Evolutionary conservation across 2,113 vertebrate species (phyloP), one percentile per base, ranked within the genome.

Genomic region (Anser cygnoides): DNA sequence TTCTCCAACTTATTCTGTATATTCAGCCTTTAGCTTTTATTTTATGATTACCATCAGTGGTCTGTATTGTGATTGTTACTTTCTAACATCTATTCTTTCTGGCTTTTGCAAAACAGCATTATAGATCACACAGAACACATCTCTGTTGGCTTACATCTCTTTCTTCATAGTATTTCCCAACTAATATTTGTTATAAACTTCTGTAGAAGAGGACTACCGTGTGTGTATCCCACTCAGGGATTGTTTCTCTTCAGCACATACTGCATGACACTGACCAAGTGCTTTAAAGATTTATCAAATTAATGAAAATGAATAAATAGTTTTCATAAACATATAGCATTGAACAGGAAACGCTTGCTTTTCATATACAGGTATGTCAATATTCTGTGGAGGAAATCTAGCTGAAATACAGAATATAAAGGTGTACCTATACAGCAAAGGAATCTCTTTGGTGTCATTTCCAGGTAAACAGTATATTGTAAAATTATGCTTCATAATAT

Each of bases 101-200:
- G 0, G 0, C 1, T 50, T 49, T 84, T 79, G 43, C 35, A 44
- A 46, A 89, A 43, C 17, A 13, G 28, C 4, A 4, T 55, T 46
- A 22, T 4, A 79, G 11, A 61, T 66, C 31, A 62, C 3, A 76
- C 3, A 80, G 26, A 31, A 58, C n/a, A 82, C 23, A 87, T 6
- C 4, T 84, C 9, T 0, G 0, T 22, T 86, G 71, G 21, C 35
- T 39, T 14, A 28, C 31, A 50, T 11, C 13, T 54, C 43, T 33
- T 65, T 61, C 33, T 54, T 78, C 50, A 29, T 5, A 54, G 4
- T 70, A 62, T 81, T 67, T 9, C 14, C 10, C 25, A 49, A 1
- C 3, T 4, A 35, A 12, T 59, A 10, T 18, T 43, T 59, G 6
- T 28, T 62, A 22, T 17, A 67, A 29, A 0, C 18, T 70, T 75